Evolutionary conservation across 2,113 vertebrate species (phyloP).

Genomic region (Plotosus lineatus): DNA sequence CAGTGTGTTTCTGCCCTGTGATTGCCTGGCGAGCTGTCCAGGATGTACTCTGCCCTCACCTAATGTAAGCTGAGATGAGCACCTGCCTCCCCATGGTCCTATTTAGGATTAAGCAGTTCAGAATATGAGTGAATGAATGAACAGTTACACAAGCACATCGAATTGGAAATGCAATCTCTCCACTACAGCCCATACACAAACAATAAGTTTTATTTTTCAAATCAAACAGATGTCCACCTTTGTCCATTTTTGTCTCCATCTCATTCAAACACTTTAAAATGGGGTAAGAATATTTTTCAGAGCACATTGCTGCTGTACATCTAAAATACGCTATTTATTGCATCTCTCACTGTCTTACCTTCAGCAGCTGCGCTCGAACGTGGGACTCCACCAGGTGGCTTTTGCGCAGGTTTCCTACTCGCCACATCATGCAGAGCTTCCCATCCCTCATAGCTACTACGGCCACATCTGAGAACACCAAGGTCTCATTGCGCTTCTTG

Average conservation of each 20-base stretch:
- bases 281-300: not conserved
- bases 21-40: too few relatives aligned
- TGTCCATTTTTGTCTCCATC: conserved; percentile 28
- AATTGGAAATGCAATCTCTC: conserved; percentile 12
- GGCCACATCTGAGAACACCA: conserved; percentile 83
- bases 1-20: too few relatives aligned
- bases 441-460: conserved; percentile 84
- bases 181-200: not conserved
- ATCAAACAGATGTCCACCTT: conserved; percentile 66
- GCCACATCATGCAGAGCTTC: conserved; percentile 90
- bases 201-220: conserved; percentile 70
- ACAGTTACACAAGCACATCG: conserved; percentile 15
- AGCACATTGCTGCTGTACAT: not conserved
- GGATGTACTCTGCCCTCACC: too few relatives aligned
- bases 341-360: conserved; percentile 37
- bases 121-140: not conserved
- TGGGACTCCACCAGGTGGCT: conserved; percentile 90
- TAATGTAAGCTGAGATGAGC: too few relatives aligned
- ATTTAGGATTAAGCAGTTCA: too few relatives aligned
- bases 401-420: conserved; percentile 84
- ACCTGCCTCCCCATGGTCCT: too few relatives aligned
- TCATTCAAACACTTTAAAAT: conserved; percentile 3
- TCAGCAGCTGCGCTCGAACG: conserved; percentile 79
- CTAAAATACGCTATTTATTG: not conserved
- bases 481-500: conserved; percentile 90